A percentile compares a stretch with the other conserved stretches of the same genome.
Evolutionary conservation across 2,888 invertebrate species (phyloP).

Genomic region (Megastigmus dorsalis): DNA sequence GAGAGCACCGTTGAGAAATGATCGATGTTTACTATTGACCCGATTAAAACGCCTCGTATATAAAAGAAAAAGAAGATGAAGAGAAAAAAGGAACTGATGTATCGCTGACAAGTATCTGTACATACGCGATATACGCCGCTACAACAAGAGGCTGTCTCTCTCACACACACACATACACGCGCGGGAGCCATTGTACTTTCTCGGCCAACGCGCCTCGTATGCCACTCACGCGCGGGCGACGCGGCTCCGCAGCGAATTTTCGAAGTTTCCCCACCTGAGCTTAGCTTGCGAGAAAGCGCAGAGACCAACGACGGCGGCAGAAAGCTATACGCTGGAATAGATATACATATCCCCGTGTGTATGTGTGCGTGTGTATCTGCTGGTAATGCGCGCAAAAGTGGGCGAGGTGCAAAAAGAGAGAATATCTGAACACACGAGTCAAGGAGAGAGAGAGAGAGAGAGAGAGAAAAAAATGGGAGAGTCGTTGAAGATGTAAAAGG

Average conservation of each 20-base stretch:
- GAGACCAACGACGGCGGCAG: too few species aligned
- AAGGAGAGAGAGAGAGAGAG: background rate
- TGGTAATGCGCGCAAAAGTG: too few species aligned
- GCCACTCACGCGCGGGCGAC: background rate
- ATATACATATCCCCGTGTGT: too few species aligned
- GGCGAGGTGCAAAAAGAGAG: slow-evolving; percentile 10
- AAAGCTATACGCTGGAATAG: too few species aligned
- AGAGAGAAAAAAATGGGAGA: background rate
- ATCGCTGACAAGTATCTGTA: slow-evolving; percentile 3
- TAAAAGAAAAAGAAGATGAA: background rate
- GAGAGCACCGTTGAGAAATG: background rate
- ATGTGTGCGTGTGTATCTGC: too few species aligned
- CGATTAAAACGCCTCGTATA: slow-evolving; percentile 16
- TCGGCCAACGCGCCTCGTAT: too few species aligned
- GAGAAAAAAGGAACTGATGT: slow-evolving; percentile 11
- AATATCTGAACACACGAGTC: background rate
- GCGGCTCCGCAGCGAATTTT: too few species aligned
- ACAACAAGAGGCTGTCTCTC: background rate
- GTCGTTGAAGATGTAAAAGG: too few species aligned
- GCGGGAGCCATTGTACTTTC: too few species aligned
- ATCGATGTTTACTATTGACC: slow-evolving; percentile 48
- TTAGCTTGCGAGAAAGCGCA: background rate
- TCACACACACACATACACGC: background rate
- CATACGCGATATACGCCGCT: background rate
- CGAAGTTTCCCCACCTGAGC: background rate